Evolutionary conservation across 2,113 vertebrate genomes (phyloP), one percentile per base, ranked within the genome.

Genomic region (Mesitornis unicolor): DNA sequence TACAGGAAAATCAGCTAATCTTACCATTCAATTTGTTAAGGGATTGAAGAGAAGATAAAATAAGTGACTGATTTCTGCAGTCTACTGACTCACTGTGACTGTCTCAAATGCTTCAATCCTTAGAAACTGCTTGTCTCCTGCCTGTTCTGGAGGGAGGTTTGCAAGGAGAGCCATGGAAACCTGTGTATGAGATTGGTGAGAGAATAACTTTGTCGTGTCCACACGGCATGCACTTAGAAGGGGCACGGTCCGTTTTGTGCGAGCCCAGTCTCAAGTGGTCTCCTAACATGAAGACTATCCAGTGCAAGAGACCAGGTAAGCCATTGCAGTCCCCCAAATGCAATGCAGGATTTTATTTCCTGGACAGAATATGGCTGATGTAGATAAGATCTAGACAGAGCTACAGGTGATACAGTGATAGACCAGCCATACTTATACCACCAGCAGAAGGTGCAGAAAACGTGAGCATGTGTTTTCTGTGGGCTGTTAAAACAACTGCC

Each of bases 251-350:
- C 16, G 64, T 98, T 94, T 94, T 98, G 22, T 99, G 99, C n/a
- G 98, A 97, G 61, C 97, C 99, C 95, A 99, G 98, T 82, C 98
- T 99, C 42, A 98, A 97, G 95, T 99, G 99, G 99, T 98, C 98
- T 95, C 99, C 99, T 45, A 93, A 98, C n/a, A 51, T 98, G 31
- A 96, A 83, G 22, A 74, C 48, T 5, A 64, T 91, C 48, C 95
- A 29, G 7, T 99, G 99, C 91, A 95, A 89, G 36, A 95, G 11
- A n/a, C 82, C 95, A 97, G 98, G 99, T 99, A 97, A 97, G 97
- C 15, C 33, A 7, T 2, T 71, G 51, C 28, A 47, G 17, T 45
- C 19, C 33, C 79, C 29, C n/a, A 65, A 33, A 15, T 68, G 45
- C 43, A 68, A 7, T 25, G 18, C 11, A 43, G 29, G 13, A 31